Base-by-base conservation (phyloP, 92 coral and sea anemone genomes). In the Desmophyllum pertusum region DNA sequence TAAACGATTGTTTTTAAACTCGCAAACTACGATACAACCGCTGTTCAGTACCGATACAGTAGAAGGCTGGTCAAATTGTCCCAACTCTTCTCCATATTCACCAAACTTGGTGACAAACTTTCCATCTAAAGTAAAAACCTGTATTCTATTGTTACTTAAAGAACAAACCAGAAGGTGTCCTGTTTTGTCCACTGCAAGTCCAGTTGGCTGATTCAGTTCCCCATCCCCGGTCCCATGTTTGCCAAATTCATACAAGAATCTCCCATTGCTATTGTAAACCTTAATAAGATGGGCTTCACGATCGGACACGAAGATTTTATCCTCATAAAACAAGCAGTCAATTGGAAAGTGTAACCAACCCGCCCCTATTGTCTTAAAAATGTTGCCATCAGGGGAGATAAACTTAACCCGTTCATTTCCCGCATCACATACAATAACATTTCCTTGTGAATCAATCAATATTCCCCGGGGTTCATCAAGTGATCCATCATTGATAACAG, bases 221-320 rank as follows among this genome's bases (percentile, higher is more conserved):
- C 88, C 88, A 27, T 42, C 40, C 29, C 42, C 53, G 4, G 7
- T 72, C 37, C 88, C 84, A 15, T 72, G 27, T 31, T 25, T 72
- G 17, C 88, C 85, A 71, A 88, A 84, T 39, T 78, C 64, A 6
- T 83, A 51, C 15, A 42, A 70, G 25, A 83, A 78, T 11, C 6
- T 52, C 21, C 91, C 91, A 13, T 77, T 53, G 62, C 38, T 46
- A 53, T 36, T 64, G 70, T 31, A 64, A 64, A 64, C 70, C 33
- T 64, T 64, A 11, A 64, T 25, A 2, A 64, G 38, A 40, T 79
- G 35, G 43, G 76, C 61, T n/a, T 36, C 80, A 17, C 33, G 50
- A 65, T 83, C 91, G 2, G 91, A 83, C 13, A 88, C 84, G 35
- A 88, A 67, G 66, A 82, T 82, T 48, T 76, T 86, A 2, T 75